Percentiles rank a stretch among this genome's conserved stretches.
Conservation (phyloP, 37 sponge, comb jelly and placozoan species). For the Theonella swinhoei region DNA sequence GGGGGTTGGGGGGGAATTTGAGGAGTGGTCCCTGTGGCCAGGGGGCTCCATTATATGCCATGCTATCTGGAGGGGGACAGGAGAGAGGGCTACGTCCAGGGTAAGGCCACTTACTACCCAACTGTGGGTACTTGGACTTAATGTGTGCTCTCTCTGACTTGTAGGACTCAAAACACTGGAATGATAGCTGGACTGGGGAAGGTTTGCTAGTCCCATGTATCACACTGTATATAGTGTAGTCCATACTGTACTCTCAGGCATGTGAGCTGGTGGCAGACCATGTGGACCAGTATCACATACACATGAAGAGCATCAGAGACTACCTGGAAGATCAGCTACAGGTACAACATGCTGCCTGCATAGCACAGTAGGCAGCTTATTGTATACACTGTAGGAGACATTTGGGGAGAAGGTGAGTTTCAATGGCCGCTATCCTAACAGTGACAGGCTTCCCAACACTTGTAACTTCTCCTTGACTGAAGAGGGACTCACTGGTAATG, state of each 20-base stretch:
- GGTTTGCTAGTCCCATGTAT: not conserved
- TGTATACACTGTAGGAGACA: slow-evolving; percentile 10
- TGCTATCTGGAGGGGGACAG: slow-evolving; percentile 88
- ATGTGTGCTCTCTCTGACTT: not conserved
- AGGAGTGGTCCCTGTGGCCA: not conserved
- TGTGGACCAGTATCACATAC: slow-evolving; percentile 32
- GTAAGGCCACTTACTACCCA: slow-evolving; percentile 15
- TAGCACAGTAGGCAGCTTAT: not conserved
- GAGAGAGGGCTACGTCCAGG: slow-evolving; percentile 87
- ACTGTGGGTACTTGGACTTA: not conserved
- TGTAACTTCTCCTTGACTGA: slow-evolving; percentile 76
- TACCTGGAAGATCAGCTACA: slow-evolving; percentile 61
- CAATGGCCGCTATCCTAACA: slow-evolving; percentile 34
- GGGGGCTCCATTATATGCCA: slow-evolving; percentile 59
- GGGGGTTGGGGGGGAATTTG: slow-evolving; percentile 36
- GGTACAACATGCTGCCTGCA: slow-evolving; percentile 7
- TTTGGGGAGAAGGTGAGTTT: slow-evolving; percentile 51
- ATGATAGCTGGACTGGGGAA: slow-evolving; percentile 93
- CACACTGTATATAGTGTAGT: not conserved
- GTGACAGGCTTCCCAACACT: slow-evolving; percentile 75
- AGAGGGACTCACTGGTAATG: slow-evolving; percentile 44
- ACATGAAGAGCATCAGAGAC: slow-evolving; percentile 63
- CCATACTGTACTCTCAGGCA: slow-evolving; percentile 22
- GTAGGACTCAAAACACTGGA: slow-evolving; percentile 91
- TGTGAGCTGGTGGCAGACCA: slow-evolving; percentile 62